phyloP scores from a whole-genome alignment of 1,140 invertebrate species.

The Macrocentrus cingulum region DNA sequence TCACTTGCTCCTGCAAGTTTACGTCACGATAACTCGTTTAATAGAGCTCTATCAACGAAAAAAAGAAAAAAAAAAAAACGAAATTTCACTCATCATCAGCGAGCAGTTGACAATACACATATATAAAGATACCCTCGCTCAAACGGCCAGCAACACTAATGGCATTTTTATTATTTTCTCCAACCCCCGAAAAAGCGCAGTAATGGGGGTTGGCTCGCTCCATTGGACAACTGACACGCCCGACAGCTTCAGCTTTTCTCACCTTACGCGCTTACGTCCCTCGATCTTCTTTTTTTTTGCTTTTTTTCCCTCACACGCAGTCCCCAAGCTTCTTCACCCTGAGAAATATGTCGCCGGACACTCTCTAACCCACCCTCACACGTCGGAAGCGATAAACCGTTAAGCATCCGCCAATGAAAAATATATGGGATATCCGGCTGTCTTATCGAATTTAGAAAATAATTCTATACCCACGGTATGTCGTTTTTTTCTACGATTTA shows the following conservation, averaged over 20 bases:
- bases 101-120: constrained; percentile 18
- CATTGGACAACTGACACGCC: constrained; percentile 53
- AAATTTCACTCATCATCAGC: constrained; percentile 12
- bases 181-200: neutral
- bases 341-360: constrained; percentile 23
- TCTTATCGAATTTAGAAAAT: constrained; percentile 16
- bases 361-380: constrained; percentile 25
- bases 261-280: constrained; percentile 30
- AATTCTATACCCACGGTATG: constrained; percentile 6
- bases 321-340: constrained; percentile 15
- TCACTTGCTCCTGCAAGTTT: too few relatives aligned
- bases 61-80: too few relatives aligned
- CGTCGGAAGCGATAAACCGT: constrained; percentile 40
- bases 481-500: too few relatives aligned
- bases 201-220: constrained; percentile 39
- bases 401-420: constrained; percentile 31
- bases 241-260: constrained; percentile 44
- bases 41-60: too few relatives aligned
- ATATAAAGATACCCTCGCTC: constrained; percentile 18
- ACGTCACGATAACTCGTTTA: constrained; percentile 53
- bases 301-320: constrained; percentile 27
- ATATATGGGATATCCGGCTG: constrained; percentile 25
- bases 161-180: constrained; percentile 58
- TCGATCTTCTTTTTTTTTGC: constrained; percentile 7
- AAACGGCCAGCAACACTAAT: constrained; percentile 47